Percentiles rank a stretch among this genome's conserved stretches.
Evolutionary conservation across 2,797 vertebrate genomes (phyloP).

Genomic region (Sebastes reedi): DNA sequence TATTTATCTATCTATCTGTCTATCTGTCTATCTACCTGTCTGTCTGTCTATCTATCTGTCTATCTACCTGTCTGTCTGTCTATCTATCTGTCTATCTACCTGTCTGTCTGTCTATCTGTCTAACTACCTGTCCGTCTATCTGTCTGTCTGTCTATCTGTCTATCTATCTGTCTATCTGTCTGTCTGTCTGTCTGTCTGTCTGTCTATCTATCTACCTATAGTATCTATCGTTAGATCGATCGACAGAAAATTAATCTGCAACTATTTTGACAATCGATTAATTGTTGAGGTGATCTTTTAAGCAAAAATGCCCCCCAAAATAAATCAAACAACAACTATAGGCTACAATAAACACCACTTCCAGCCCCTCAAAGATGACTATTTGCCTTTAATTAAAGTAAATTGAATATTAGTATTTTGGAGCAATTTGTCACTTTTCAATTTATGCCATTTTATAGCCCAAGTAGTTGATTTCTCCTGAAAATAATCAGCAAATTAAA

Average conservation of each 20-base stretch:
- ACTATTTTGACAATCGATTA: not conserved
- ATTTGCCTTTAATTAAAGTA: not conserved
- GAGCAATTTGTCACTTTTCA: not conserved
- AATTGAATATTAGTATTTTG: not conserved
- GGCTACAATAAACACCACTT: not conserved
- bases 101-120: too few relatives aligned
- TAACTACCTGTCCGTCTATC: too few relatives aligned
- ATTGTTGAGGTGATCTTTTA: not conserved
- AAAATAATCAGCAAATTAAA: not conserved
- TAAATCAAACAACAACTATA: not conserved
- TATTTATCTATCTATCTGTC: too few relatives aligned
- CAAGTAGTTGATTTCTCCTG: not conserved
- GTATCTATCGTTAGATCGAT: too few relatives aligned
- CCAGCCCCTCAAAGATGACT: not conserved
- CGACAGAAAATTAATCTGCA: too few relatives aligned
- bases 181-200: too few relatives aligned
- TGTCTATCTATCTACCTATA: too few relatives aligned
- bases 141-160: too few relatives aligned
- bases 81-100: fast-evolving
- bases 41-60: too few relatives aligned
- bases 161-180: fast-evolving
- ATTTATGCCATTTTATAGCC: not conserved
- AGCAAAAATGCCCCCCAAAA: too few relatives aligned
- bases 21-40: too few relatives aligned
- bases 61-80: fast-evolving